phyloP scores from a whole-genome alignment of 2,113 vertebrate genomes.

The Crotalus tigris region DNA sequence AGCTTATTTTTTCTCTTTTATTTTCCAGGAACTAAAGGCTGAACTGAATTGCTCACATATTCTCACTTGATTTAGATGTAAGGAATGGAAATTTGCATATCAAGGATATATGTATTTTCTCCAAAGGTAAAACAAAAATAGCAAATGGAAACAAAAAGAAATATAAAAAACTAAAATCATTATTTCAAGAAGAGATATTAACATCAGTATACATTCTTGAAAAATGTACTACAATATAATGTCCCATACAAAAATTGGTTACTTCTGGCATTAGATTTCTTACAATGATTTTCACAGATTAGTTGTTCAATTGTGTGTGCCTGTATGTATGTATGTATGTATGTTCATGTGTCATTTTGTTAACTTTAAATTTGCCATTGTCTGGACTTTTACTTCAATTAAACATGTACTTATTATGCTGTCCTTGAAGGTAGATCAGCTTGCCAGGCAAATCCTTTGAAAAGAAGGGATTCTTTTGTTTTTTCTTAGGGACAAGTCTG shows the following conservation, averaged over 20 bases:
- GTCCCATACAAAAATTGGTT: neutral
- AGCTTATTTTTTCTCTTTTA: neutral
- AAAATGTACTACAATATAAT: neutral
- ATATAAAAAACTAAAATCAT: neutral
- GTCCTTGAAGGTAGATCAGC: slow-evolving; percentile 45
- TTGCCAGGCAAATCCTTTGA: slow-evolving; percentile 49
- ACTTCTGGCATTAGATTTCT: neutral
- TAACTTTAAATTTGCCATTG: slow-evolving; percentile 18
- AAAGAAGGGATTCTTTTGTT: slow-evolving; percentile 39
- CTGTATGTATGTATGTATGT: neutral
- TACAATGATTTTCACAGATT: slow-evolving; percentile 10
- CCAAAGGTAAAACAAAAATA: neutral
- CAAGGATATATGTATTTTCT: neutral
- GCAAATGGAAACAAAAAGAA: neutral
- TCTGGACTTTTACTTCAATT: neutral
- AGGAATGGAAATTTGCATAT: neutral
- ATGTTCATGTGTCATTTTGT: neutral
- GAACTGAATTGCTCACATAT: slow-evolving; percentile 1
- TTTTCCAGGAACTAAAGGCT: neutral
- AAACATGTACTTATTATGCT: slow-evolving; percentile 4
- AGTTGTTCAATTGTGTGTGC: neutral
- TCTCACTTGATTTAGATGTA: neutral
- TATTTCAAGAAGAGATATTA: neutral
- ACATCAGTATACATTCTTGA: neutral
- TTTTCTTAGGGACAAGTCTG: slow-evolving; percentile 52